These are phyloP conservation scores for Eumacrocentrus americanus DNA, from an alignment of 2,888 invertebrate species.

Conservation along the genomic window DNA sequence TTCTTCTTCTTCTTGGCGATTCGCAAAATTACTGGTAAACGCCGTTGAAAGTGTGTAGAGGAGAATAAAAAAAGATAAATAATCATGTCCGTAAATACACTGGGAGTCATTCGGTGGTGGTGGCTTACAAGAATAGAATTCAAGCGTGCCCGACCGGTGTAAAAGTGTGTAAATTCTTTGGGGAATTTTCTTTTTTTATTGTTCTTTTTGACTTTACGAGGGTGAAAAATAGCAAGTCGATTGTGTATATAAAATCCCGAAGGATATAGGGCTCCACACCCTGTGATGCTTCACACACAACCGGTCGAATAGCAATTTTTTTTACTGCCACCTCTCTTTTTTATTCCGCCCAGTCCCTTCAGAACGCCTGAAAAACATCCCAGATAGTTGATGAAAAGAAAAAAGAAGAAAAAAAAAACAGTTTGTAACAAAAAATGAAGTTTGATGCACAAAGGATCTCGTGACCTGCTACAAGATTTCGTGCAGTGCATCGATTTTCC, in stretches of 20 bases:
- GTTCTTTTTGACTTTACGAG: conserved; percentile 20
- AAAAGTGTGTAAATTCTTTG: conserved; percentile 6
- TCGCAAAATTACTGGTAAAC: background rate
- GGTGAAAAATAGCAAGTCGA: background rate
- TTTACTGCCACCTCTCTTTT: background rate
- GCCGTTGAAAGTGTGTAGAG: too few species aligned
- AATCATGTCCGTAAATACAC: background rate
- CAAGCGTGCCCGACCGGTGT: background rate
- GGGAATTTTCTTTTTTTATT: conserved; percentile 21
- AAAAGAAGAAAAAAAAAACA: background rate
- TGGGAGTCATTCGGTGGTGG: background rate
- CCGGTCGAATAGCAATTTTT: background rate
- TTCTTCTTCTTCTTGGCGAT: background rate
- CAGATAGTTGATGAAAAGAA: background rate
- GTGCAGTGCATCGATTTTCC: conserved; percentile 23
- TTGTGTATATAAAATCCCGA: too few species aligned
- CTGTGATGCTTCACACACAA: background rate
- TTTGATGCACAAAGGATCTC: background rate
- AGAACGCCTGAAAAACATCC: background rate
- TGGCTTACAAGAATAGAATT: background rate
- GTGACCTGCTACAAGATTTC: conserved; percentile 19
- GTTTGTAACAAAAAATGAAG: too few species aligned
- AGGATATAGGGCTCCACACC: background rate
- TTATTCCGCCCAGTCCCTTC: background rate
- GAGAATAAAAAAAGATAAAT: background rate